These are phyloP conservation scores for Balearica regulorum DNA, from an alignment of 2,797 vertebrate genomes.

Conservation along the genomic window DNA sequence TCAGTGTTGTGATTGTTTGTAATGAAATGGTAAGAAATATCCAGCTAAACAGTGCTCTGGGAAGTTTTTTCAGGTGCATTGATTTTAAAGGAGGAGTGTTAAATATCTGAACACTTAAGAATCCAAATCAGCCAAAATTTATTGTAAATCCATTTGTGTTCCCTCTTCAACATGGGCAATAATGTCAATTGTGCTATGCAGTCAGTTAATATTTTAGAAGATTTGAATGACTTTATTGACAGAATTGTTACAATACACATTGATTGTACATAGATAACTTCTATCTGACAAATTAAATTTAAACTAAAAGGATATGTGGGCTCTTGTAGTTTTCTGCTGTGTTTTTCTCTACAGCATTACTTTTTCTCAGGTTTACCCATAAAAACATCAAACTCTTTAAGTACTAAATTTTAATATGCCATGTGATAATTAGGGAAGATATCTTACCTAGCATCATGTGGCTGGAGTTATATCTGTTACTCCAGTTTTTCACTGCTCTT, in stretches of 20 bases:
- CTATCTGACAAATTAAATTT: slow-evolving; percentile 97
- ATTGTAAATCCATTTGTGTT: slow-evolving; percentile 75
- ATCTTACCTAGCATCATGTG: background rate
- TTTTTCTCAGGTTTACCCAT: slow-evolving; percentile 31
- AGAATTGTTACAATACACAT: slow-evolving; percentile 92
- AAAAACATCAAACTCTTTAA: background rate
- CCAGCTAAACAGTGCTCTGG: slow-evolving; percentile 27
- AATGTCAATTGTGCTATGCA: slow-evolving; percentile 97
- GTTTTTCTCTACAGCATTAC: slow-evolving; percentile 17
- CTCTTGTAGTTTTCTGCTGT: slow-evolving; percentile 74
- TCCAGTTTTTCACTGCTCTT: background rate
- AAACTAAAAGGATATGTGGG: slow-evolving; percentile 85
- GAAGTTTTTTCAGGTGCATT: slow-evolving; percentile 72
- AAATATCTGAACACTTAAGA: slow-evolving; percentile 54
- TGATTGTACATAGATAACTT: slow-evolving; percentile 93
- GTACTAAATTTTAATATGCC: background rate
- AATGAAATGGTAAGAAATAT: slow-evolving; percentile 57
- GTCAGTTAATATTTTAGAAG: slow-evolving; percentile 90
- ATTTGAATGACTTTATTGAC: slow-evolving; percentile 79
- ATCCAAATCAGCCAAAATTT: slow-evolving; percentile 71
- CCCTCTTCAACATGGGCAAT: slow-evolving; percentile 88
- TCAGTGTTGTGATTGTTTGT: slow-evolving; percentile 71
- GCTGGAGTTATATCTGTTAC: background rate
- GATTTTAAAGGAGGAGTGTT: slow-evolving; percentile 55
- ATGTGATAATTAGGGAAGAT: background rate